phyloP scores from a whole-genome alignment of 2,797 vertebrate genomes.

The Lagodon rhomboides region DNA sequence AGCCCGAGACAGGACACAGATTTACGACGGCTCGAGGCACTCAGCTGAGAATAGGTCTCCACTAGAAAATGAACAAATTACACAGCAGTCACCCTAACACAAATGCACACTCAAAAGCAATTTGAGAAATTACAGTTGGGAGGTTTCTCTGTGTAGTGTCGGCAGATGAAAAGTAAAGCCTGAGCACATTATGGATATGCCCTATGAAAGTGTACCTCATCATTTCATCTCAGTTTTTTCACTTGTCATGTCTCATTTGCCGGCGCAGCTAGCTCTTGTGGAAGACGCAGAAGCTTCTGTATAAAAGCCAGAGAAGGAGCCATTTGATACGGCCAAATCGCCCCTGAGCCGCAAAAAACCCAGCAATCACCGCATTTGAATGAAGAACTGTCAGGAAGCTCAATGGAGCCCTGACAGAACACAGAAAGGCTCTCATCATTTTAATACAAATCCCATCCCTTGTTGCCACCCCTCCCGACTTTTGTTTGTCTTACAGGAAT shows the following conservation, averaged over 20 bases:
- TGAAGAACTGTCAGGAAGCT: conserved; percentile 68
- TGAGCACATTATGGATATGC: conserved; percentile 77
- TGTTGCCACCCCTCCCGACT: conserved; percentile 57
- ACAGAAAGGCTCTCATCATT: conserved; percentile 60
- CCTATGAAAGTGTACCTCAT: conserved; percentile 80
- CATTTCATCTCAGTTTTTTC: conserved; percentile 83
- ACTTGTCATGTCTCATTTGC: conserved; percentile 80
- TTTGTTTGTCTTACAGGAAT: conserved; percentile 91
- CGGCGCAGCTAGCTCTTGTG: conserved; percentile 55
- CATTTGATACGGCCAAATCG: conserved; percentile 72
- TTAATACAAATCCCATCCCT: conserved; percentile 70
- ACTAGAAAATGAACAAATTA: conserved; percentile 85
- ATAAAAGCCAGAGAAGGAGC: conserved; percentile 71
- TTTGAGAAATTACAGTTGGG: conserved; percentile 85
- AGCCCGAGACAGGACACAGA: conserved; percentile 84
- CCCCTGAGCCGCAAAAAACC: conserved; percentile 57
- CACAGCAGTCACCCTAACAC: conserved; percentile 83
- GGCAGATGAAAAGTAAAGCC: conserved; percentile 79
- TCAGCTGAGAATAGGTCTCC: conserved; percentile 83
- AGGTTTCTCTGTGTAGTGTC: conserved; percentile 78
- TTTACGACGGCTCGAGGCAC: conserved; percentile 85
- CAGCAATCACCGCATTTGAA: conserved; percentile 75
- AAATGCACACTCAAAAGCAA: conserved; percentile 83
- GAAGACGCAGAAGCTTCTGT: conserved; percentile 55
- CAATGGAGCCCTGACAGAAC: conserved; percentile 59